These are phyloP conservation scores for Catharus ustulatus DNA, from an alignment of 2,797 vertebrate species.

Conservation along the genomic window DNA sequence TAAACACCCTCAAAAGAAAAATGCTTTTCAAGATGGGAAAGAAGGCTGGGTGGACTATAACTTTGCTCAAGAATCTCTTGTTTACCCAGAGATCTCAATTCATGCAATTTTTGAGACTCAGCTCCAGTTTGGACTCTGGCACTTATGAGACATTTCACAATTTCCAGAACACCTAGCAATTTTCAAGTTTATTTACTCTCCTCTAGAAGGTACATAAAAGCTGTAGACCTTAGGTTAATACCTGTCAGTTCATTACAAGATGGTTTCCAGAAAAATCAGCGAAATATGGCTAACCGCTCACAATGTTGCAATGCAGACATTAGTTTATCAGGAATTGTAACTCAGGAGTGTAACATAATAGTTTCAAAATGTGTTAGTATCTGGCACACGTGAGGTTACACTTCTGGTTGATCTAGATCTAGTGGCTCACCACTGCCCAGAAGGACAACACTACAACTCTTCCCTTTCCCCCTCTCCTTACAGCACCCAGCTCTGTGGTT, in stretches of 20 bases:
- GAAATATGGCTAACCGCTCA: background rate
- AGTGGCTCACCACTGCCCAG: background rate
- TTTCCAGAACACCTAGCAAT: background rate
- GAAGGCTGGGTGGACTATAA: background rate
- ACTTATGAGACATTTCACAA: background rate
- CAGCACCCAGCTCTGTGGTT: background rate
- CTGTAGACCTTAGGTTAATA: background rate
- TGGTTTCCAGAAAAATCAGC: background rate
- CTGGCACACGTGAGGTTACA: background rate
- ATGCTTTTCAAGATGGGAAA: background rate
- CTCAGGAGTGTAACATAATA: fast-evolving
- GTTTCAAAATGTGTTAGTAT: background rate
- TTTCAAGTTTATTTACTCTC: background rate
- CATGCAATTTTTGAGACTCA: background rate
- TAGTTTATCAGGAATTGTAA: background rate
- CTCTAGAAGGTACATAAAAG: background rate
- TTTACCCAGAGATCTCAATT: background rate
- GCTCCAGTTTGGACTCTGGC: background rate
- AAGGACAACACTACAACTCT: background rate
- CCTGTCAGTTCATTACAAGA: background rate
- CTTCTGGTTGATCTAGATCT: background rate
- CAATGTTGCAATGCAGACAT: background rate
- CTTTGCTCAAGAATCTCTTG: background rate
- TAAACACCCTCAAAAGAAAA: background rate
- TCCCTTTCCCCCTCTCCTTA: background rate